These are phyloP conservation scores for Anoplophora glabripennis DNA, from an alignment of 1,140 invertebrate genomes.

Conservation along the genomic window DNA sequence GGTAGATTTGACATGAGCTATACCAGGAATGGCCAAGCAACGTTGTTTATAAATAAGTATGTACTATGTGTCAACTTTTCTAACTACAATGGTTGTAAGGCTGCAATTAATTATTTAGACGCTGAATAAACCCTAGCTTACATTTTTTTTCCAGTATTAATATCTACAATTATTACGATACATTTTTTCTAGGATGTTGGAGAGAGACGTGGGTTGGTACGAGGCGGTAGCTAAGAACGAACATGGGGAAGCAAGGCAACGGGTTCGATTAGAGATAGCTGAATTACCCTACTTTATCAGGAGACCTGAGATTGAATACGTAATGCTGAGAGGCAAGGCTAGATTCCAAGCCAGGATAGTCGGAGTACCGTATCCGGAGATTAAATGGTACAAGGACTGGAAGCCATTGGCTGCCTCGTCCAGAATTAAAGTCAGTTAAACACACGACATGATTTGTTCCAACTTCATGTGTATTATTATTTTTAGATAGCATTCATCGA, in stretches of 20 bases:
- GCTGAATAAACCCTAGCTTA: not conserved
- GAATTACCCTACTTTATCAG: constrained; percentile 89
- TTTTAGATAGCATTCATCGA: constrained; percentile 75
- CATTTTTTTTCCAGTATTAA: not conserved
- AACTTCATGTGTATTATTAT: constrained; percentile 9
- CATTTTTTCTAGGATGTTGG: constrained; percentile 66
- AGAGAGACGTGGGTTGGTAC: constrained; percentile 88
- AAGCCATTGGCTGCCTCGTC: constrained; percentile 77
- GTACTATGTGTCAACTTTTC: constrained; percentile 28
- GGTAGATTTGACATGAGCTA: constrained; percentile 82
- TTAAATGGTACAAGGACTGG: constrained; percentile 99
- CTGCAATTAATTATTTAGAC: not conserved
- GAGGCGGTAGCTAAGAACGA: constrained; percentile 92
- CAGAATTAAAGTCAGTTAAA: constrained; percentile 68
- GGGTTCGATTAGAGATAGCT: constrained; percentile 80
- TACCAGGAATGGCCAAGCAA: constrained; percentile 84
- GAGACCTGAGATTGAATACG: constrained; percentile 77
- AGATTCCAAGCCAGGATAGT: constrained; percentile 81
- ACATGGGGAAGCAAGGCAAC: constrained; percentile 83
- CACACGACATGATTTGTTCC: not conserved
- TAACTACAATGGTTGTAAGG: not conserved
- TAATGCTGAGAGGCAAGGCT: constrained; percentile 70
- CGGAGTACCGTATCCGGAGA: constrained; percentile 87
- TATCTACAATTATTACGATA: not conserved
- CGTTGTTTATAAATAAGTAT: constrained; percentile 80